phyloP scores from a whole-genome alignment of 1,140 invertebrate species.

The Cydia splendana region DNA sequence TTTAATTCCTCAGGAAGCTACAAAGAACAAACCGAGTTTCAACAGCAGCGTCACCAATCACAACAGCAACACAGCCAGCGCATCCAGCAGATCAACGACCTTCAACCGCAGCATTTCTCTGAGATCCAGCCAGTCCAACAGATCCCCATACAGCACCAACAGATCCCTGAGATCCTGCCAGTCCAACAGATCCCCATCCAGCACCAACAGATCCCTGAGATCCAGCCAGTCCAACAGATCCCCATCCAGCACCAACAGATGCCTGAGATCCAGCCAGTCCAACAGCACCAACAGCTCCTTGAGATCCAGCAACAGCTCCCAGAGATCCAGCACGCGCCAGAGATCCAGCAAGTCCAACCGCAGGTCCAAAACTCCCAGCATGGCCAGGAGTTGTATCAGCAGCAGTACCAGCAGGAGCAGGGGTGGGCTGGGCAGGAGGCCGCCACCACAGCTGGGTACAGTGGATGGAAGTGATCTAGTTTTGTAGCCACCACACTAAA shows the following conservation, averaged over 20 bases:
- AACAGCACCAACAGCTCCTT: neutral
- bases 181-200: neutral
- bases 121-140: neutral
- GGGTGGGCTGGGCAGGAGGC: neutral
- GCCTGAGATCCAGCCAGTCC: neutral
- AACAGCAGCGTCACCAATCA: neutral
- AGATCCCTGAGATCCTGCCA: neutral
- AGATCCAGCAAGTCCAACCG: too few relatives aligned
- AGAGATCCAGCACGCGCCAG: neutral
- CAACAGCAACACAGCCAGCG: neutral
- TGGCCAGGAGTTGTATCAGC: neutral
- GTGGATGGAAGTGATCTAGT: neutral
- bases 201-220: neutral
- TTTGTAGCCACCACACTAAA: neutral
- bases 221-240: neutral
- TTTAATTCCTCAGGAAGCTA: constrained; percentile 15
- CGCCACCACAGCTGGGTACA: constrained; percentile 7
- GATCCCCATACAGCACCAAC: neutral
- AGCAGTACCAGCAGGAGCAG: too few relatives aligned
- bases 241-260: neutral
- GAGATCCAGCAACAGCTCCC: neutral
- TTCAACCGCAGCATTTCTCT: neutral
- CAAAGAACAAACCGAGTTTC: constrained; percentile 13
- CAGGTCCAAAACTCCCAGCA: too few relatives aligned
- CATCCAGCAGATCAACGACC: neutral